Evolutionary conservation across 1,140 invertebrate species (phyloP), one percentile per base, ranked within the genome.

Genomic region (Drosophila ananassae): DNA sequence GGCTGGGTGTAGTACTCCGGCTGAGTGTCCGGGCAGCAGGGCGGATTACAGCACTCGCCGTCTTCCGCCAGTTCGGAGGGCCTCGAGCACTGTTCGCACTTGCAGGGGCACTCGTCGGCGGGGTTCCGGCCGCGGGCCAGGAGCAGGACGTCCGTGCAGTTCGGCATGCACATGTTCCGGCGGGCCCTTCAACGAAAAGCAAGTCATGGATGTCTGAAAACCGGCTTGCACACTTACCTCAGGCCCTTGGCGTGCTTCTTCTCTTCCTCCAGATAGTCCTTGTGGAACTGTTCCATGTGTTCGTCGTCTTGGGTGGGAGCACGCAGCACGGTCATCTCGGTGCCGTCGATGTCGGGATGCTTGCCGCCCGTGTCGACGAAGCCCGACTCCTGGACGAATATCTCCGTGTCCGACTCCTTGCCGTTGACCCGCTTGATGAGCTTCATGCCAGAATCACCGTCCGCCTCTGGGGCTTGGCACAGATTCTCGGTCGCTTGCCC

Each of bases 61-160:
- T 52, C 9, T 0, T 47, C 55, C 25, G 55, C 22, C 12, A 17
- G 0, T 0, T 32, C 12, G 1, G n/a, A 9, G 22, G 55, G 39
- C 34, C 60, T 72, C 2, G 47, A 10, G 62, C 77, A 81, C 17
- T 59, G 54, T 2, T 74, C 61, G 34, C 75, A 82, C 8, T 76
- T 21, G 46, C 74, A 72, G 6, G 73, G 51, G 51, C 72, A 73
- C 13, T 51, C 62, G 4, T 57, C 77, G 10, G 46, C 50, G 13
- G 58, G 8, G 51, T 79, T 50, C 2, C 9, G 44, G 2, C 61
- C 72, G 6, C 69, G 78, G 7, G 66, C 75, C 37, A 87, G 52
- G n/a, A 87, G 55, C 9, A 87, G 62, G n/a, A 87, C 82, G 41
- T 87, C 82, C n/a, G 83, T 87, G 59, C 79, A 87, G 37, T 68